A percentile compares a stretch with the other conserved stretches of the same genome.
Evolutionary conservation across 2,797 vertebrate species (phyloP).

Genomic region (Pangasius larnaudii): DNA sequence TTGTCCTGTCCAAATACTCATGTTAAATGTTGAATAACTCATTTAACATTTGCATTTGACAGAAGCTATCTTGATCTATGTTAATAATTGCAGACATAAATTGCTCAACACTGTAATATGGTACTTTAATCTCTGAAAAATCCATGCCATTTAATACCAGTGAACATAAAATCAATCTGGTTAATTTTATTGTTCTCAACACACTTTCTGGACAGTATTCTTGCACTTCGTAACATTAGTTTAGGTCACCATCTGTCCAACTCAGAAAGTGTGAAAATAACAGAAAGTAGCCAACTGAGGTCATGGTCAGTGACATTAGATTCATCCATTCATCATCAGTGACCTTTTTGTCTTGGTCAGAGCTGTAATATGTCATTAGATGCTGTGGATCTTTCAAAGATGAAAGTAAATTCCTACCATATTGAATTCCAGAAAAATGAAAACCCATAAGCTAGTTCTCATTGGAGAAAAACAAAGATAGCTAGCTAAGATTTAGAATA

Average conservation of each 20-base stretch:
- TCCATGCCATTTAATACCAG: not conserved
- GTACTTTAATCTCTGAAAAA: not conserved
- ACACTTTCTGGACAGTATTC: not conserved
- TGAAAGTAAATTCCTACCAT: not conserved
- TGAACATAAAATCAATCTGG: not conserved
- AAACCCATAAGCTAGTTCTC: not conserved
- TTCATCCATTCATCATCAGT: not conserved
- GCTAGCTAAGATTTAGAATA: not conserved
- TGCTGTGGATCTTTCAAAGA: not conserved
- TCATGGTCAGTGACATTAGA: not conserved
- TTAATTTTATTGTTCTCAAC: not conserved
- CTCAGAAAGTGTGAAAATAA: not conserved
- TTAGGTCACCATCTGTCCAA: not conserved
- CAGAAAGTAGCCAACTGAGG: not conserved
- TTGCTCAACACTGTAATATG: not conserved
- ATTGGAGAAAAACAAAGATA: not conserved
- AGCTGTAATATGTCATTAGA: not conserved
- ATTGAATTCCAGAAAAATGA: not conserved
- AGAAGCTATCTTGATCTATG: not conserved
- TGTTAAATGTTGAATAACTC: no score
- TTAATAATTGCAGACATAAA: not conserved
- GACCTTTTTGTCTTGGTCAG: not conserved
- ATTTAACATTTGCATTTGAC: not conserved
- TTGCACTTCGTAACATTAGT: not conserved
- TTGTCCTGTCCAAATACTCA: not conserved